phyloP scores from a whole-genome alignment of 2,888 invertebrate genomes.

The Neocrepidodera transversa region DNA sequence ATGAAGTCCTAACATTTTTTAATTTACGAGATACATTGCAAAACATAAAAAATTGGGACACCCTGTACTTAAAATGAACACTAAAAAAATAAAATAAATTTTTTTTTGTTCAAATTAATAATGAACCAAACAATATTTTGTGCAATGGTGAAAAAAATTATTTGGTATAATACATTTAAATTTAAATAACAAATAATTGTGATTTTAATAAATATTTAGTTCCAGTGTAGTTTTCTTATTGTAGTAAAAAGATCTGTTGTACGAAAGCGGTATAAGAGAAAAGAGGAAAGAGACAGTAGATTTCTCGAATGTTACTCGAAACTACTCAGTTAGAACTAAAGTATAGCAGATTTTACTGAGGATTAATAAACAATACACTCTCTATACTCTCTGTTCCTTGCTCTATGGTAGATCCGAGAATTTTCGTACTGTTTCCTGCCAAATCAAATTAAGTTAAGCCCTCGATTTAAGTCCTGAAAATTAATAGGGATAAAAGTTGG shows the following conservation, averaged over 20 bases:
- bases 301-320: conserved; percentile 39
- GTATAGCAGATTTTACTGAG: conserved; percentile 44
- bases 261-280: conserved; percentile 19
- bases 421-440: conserved; percentile 39
- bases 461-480: conserved; percentile 38
- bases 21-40: no score
- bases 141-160: no score
- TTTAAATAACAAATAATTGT: no score
- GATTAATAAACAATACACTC: conserved; percentile 46
- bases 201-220: neutral
- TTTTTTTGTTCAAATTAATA: no score
- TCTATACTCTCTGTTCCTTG: conserved; percentile 42
- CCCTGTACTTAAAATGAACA: no score
- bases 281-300: conserved; percentile 25
- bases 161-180: no score
- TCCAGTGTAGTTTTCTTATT: neutral
- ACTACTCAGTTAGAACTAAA: conserved; percentile 44
- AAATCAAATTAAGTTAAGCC: conserved; percentile 41
- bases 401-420: conserved; percentile 37
- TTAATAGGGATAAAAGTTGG: conserved; percentile 43
- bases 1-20: no score
- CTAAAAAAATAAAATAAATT: no score
- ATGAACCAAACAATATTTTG: no score
- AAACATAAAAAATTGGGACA: no score
- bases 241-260: neutral